Conservation (phyloP, 1,140 invertebrate species). For the Bombus superbus region DNA sequence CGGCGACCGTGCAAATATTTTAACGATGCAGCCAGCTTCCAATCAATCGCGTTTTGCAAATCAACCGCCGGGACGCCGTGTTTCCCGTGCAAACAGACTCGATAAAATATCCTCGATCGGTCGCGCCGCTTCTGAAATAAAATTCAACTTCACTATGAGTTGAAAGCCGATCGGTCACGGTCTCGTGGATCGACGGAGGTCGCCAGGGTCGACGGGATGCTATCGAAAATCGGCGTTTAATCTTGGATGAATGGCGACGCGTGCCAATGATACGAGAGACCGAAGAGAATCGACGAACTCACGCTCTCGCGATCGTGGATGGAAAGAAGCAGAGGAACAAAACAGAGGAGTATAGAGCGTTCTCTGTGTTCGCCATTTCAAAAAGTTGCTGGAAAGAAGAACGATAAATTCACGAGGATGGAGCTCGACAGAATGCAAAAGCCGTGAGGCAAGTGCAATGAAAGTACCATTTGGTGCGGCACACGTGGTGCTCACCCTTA, state of each 20-base stretch:
- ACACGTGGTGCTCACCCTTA: slow-evolving; percentile 63
- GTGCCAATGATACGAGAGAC: background rate
- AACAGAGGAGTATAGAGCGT: background rate
- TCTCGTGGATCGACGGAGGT: background rate
- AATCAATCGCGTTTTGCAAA: slow-evolving; percentile 45
- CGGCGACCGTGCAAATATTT: slow-evolving; percentile 24
- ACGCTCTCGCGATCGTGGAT: too few relatives aligned
- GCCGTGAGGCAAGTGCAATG: slow-evolving; percentile 76
- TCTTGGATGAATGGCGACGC: slow-evolving; percentile 48
- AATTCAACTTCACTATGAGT: slow-evolving; percentile 27
- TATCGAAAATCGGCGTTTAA: slow-evolving; percentile 40
- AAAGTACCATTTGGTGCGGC: slow-evolving; percentile 77
- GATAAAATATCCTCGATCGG: slow-evolving; percentile 35
- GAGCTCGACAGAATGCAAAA: slow-evolving; percentile 74
- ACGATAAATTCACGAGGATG: slow-evolving; percentile 70
- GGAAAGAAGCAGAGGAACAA: background rate
- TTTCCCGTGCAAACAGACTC: slow-evolving; percentile 26
- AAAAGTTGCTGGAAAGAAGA: slow-evolving; percentile 54
- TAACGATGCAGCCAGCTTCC: slow-evolving; percentile 26
- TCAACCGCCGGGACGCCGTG: slow-evolving; percentile 1
- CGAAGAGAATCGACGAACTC: slow-evolving; percentile 1
- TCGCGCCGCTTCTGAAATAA: slow-evolving; percentile 15
- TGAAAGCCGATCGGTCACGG: slow-evolving; percentile 25
- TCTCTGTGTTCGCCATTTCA: background rate
- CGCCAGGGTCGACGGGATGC: slow-evolving; percentile 1